Evolutionary conservation across 2,888 invertebrate genomes (phyloP).

Genomic region (Pyrrhosoma nymphula): DNA sequence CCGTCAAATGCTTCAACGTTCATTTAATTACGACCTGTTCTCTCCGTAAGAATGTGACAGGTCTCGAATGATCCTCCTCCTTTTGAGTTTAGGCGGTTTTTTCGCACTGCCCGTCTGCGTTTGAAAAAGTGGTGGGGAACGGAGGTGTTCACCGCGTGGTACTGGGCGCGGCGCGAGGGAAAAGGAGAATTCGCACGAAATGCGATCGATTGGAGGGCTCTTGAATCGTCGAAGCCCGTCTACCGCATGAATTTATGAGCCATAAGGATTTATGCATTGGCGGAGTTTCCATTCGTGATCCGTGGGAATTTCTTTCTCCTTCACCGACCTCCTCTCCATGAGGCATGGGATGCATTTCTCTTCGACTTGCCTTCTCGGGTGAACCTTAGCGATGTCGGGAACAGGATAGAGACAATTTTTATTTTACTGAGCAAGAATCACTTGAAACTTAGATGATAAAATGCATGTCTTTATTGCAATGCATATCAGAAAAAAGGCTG

Average conservation of each 20-base stretch:
- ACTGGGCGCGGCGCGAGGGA: background rate
- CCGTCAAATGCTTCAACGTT: no score
- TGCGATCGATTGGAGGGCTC: background rate
- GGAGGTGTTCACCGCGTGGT: background rate
- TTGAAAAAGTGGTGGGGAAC: background rate
- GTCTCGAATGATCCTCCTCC: background rate
- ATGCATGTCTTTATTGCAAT: no score
- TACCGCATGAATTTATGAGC: background rate
- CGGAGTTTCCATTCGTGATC: slow-evolving; percentile 26
- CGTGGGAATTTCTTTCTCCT: background rate
- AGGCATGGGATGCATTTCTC: background rate
- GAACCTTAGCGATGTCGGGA: background rate
- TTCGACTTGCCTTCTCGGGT: background rate
- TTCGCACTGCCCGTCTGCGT: background rate
- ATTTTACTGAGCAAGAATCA: no score
- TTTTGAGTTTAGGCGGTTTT: background rate
- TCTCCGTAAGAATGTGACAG: background rate
- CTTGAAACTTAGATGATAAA: no score
- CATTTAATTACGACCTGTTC: background rate
- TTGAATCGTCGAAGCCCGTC: background rate
- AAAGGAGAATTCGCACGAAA: background rate
- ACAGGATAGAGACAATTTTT: no score
- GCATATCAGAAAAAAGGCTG: no score
- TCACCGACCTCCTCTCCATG: background rate
- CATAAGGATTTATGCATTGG: slow-evolving; percentile 31